A percentile compares a stretch with the other conserved stretches of the same genome.
Conservation (phyloP, 2,888 invertebrate species). For the Acleris cristana region DNA sequence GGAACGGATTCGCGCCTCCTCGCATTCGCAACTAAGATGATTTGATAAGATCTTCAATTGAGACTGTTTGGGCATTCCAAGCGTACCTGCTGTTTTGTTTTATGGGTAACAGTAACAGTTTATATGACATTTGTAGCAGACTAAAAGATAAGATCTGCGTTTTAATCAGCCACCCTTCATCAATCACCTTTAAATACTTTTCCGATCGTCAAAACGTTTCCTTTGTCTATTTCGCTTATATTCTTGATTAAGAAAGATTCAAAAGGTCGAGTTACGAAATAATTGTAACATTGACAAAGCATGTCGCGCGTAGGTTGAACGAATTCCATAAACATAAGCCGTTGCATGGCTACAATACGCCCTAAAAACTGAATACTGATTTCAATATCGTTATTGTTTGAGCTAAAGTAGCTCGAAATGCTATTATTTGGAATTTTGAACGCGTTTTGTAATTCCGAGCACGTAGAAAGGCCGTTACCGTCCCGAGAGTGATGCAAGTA, state of each 20-base stretch:
- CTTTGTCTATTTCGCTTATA: too few relatives aligned
- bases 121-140: neutral
- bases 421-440: constrained; percentile 33
- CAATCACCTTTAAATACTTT: too few relatives aligned
- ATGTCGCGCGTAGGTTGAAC: constrained; percentile 15
- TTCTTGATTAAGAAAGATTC: constrained; percentile 6
- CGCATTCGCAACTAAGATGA: constrained; percentile 38
- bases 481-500: constrained; percentile 69
- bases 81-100: neutral
- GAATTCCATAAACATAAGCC: constrained; percentile 21
- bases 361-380: constrained; percentile 19
- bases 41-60: constrained; percentile 37
- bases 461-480: constrained; percentile 62
- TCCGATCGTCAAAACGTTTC: too few relatives aligned
- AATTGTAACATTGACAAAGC: constrained; percentile 28
- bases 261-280: constrained; percentile 26
- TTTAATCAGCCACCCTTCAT: too few relatives aligned
- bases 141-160: neutral
- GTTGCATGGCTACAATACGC: constrained; percentile 17
- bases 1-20: constrained; percentile 47
- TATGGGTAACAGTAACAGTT: neutral
- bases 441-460: constrained; percentile 52
- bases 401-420: constrained; percentile 21
- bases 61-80: constrained; percentile 28
- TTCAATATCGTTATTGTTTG: constrained; percentile 18